Conservation (phyloP, 2,797 vertebrate genomes). For the Sibirionetta formosa region DNA sequence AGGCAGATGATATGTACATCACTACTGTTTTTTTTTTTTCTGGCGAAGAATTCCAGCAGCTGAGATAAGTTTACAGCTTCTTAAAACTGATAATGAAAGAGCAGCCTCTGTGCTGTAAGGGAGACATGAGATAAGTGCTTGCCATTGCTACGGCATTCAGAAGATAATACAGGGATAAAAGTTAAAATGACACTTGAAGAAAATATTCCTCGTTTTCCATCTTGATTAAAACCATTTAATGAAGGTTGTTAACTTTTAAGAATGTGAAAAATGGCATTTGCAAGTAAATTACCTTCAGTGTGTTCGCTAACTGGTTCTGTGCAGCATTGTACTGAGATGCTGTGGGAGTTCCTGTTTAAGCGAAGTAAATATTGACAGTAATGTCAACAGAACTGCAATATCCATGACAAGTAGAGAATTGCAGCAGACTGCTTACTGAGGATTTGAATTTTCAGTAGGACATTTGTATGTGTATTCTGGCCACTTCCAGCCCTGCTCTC, state of each 20-base stretch:
- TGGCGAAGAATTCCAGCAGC: conserved; percentile 53
- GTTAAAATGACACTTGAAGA: conserved; percentile 58
- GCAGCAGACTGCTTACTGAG: not conserved
- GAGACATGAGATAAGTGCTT: conserved; percentile 54
- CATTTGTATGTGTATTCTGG: not conserved
- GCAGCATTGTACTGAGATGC: not conserved
- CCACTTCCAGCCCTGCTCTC: not conserved
- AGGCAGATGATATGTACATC: conserved; percentile 69
- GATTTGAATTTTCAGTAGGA: not conserved
- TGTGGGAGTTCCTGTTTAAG: conserved; percentile 10
- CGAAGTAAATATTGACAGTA: conserved; percentile 12
- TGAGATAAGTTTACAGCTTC: conserved; percentile 67
- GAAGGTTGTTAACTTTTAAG: conserved; percentile 42
- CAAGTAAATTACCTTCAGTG: conserved; percentile 35
- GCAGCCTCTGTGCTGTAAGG: conserved; percentile 54
- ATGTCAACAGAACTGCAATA: not conserved
- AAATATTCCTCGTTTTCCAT: conserved; percentile 38
- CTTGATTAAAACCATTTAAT: conserved; percentile 64
- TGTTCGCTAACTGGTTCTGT: not conserved
- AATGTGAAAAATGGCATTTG: conserved; percentile 14
- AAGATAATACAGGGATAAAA: conserved; percentile 62
- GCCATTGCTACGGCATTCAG: conserved; percentile 44
- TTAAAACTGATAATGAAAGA: conserved; percentile 72
- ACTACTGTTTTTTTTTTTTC: conserved; percentile 33
- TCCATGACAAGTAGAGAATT: not conserved